Percentiles rank a stretch among this genome's conserved stretches.
These are phyloP conservation scores for Eupithecia centaureata DNA, from an alignment of 2,888 invertebrate genomes.

Conservation along the genomic window DNA sequence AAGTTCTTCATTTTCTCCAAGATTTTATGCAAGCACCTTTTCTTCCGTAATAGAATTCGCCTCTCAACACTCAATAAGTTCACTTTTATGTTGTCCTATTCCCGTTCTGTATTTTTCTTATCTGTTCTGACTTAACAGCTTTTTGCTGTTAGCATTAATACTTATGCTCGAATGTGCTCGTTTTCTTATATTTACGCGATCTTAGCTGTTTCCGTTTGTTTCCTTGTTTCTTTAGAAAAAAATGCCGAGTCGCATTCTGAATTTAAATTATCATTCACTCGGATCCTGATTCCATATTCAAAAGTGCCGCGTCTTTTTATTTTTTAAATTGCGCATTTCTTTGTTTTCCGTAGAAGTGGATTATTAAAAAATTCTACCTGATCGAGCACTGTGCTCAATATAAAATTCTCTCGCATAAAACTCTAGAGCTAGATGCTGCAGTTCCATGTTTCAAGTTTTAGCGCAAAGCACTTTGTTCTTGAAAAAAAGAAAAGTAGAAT, in stretches of 20 bases:
- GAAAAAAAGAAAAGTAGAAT: constrained; percentile 44
- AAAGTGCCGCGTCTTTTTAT: constrained; percentile 33
- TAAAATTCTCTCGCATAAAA: constrained; percentile 33
- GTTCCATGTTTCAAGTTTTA: constrained; percentile 38
- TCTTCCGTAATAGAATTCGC: constrained; percentile 43
- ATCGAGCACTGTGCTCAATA: constrained; percentile 24
- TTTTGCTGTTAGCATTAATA: constrained; percentile 42
- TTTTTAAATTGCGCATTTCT: constrained; percentile 24
- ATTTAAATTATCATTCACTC: constrained; percentile 38
- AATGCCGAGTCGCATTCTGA: constrained; percentile 37
- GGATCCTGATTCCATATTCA: constrained; percentile 36
- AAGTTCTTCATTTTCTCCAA: constrained; percentile 39
- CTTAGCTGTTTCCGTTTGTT: constrained; percentile 35
- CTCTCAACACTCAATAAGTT: constrained; percentile 43
- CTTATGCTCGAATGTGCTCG: constrained; percentile 34
- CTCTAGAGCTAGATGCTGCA: constrained; percentile 37
- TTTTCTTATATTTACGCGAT: constrained; percentile 41
- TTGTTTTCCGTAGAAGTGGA: constrained; percentile 7
- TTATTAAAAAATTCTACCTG: constrained; percentile 24
- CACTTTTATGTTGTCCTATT: constrained; percentile 31
- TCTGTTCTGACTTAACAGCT: constrained; percentile 41
- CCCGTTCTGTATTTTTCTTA: constrained; percentile 35
- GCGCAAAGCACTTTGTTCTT: constrained; percentile 40
- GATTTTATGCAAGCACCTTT: constrained; percentile 40
- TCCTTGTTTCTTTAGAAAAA: constrained; percentile 39